Conservation (phyloP, 2,888 invertebrate genomes). For the Atethmia centrago region DNA sequence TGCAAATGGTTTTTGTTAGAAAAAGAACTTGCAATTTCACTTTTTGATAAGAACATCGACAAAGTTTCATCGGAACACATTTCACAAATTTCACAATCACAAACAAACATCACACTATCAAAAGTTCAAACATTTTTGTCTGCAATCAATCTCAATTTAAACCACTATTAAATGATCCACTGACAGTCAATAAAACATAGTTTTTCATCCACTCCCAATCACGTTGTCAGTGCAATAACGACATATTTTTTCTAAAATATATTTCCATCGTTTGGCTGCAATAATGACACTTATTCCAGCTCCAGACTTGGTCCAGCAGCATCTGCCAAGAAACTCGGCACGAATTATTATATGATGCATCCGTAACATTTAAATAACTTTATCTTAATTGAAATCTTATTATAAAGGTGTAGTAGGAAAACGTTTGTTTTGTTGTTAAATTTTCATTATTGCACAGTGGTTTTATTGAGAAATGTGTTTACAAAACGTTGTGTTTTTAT, state of each 20-base stretch:
- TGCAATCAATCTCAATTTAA: slow-evolving; percentile 37
- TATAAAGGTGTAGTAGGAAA: slow-evolving; percentile 60
- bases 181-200: slow-evolving; percentile 30
- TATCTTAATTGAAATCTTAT: slow-evolving; percentile 83
- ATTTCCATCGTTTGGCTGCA: slow-evolving; percentile 73
- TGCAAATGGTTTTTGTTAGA: background rate
- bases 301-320: slow-evolving; percentile 64
- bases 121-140: slow-evolving; percentile 23
- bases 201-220: slow-evolving; percentile 24
- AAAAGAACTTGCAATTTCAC: background rate
- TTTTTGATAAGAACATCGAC: background rate
- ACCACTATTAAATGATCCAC: slow-evolving; percentile 34
- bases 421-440: slow-evolving; percentile 51
- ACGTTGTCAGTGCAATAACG: slow-evolving; percentile 10
- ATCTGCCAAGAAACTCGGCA: slow-evolving; percentile 80
- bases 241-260: slow-evolving; percentile 65
- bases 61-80: background rate
- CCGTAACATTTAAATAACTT: slow-evolving; percentile 80
- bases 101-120: background rate
- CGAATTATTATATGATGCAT: slow-evolving; percentile 81
- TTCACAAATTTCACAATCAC: background rate
- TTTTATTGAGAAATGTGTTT: slow-evolving; percentile 18
- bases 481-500: background rate
- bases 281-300: slow-evolving; percentile 71
- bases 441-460: slow-evolving; percentile 41